Conservation (phyloP, 2,113 vertebrate species). For the Prunella himalayana region DNA sequence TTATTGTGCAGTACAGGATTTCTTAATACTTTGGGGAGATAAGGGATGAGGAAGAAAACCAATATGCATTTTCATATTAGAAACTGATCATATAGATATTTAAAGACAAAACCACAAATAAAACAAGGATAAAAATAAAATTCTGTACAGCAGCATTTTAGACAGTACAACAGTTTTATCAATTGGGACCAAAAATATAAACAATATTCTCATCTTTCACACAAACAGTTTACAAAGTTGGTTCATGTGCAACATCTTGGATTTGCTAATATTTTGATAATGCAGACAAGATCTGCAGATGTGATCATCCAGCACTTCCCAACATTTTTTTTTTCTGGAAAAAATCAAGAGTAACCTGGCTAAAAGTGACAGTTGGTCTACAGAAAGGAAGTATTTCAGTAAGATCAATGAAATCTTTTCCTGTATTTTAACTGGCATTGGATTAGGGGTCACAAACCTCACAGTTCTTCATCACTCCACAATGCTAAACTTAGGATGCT, state of each 20-base stretch:
- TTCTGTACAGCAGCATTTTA: background rate
- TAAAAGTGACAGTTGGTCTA: background rate
- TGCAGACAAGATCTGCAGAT: background rate
- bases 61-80: background rate
- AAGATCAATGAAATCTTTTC: background rate
- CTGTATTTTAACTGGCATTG: background rate
- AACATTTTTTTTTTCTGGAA: background rate
- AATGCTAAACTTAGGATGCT: background rate
- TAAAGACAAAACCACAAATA: background rate
- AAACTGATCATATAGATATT: background rate
- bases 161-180: background rate
- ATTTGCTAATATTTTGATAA: background rate
- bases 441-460: background rate
- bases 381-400: background rate
- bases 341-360: background rate
- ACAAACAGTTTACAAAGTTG: background rate
- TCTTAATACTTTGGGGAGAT: background rate
- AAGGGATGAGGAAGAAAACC: background rate
- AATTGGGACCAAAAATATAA: background rate
- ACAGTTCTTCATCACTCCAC: accelerated
- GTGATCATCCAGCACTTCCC: background rate
- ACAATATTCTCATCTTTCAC: background rate
- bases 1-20: background rate
- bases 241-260: background rate
- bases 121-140: background rate